Conservation (phyloP, 2,888 invertebrate genomes). For the Leptopilina drosophilae region DNA sequence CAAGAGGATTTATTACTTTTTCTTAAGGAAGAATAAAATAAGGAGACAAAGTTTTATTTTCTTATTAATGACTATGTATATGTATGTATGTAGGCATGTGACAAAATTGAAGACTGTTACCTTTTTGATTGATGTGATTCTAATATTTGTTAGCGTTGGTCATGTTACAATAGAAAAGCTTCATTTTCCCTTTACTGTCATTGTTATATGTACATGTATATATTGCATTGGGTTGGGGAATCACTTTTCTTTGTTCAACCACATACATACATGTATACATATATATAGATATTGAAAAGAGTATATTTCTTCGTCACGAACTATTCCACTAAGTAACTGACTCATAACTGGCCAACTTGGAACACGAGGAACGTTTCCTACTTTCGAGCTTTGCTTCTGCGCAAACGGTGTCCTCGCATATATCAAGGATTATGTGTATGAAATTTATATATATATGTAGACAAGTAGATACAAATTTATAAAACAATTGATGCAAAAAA, state of each 20-base stretch:
- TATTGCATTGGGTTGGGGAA: neutral
- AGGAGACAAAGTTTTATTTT: too few relatives aligned
- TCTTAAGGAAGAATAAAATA: too few relatives aligned
- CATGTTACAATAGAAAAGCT: too few relatives aligned
- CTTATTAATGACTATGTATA: too few relatives aligned
- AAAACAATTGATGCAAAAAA: neutral
- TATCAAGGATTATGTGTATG: conserved; percentile 50
- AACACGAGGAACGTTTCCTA: conserved; percentile 52
- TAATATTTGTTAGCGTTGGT: too few relatives aligned
- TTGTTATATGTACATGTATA: neutral
- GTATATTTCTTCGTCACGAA: conserved; percentile 49
- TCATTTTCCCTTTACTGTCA: too few relatives aligned
- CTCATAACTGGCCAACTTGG: conserved; percentile 60
- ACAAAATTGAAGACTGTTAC: too few relatives aligned
- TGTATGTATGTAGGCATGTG: too few relatives aligned
- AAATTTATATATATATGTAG: conserved; percentile 38
- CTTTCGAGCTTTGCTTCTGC: conserved; percentile 59
- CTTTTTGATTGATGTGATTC: too few relatives aligned
- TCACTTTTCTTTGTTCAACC: conserved; percentile 33
- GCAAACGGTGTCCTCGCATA: conserved; percentile 57
- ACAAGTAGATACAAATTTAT: neutral
- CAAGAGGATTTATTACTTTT: too few relatives aligned
- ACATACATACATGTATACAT: neutral
- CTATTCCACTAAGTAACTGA: conserved; percentile 62
- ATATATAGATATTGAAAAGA: conserved; percentile 13